Base-by-base conservation (phyloP, 2,113 vertebrate genomes). In the Machaerirhynchus nigripectus region DNA sequence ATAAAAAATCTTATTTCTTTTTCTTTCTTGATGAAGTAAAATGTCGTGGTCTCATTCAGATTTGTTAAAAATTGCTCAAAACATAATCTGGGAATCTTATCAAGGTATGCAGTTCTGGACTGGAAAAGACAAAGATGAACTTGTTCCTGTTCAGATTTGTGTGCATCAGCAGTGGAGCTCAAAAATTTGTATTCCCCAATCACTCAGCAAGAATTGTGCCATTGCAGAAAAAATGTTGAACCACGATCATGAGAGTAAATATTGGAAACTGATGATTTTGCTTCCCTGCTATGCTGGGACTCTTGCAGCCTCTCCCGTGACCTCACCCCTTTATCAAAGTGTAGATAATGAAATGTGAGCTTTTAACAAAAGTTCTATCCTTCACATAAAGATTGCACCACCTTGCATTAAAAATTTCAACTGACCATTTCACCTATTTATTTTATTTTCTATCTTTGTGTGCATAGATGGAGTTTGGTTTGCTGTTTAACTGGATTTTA, bases 21-120 rank as follows among this genome's bases (percentile, higher is more conserved):
- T 75, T 47, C 37, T 35, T 85, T 76, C 40, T 52, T 16, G 11
- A 20, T 67, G 5, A 46, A 46, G 3, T 31, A 56, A 75, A 59
- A 63, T 10, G 7, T 61, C 28, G 15, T 1, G 0, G 7, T 46
- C 0, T 46, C 0, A 1, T 21, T 60, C 33, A 64, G 8, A 59
- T 55, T 63, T 71, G 2, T 76, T 59, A n/a, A 76, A 57, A 56
- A 23, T 7, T 26, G 2, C 8, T 69, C 11, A 50, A 47, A 78
- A 77, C 47, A 44, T 13, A 11, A 39, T 27, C 17, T 7, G 1
- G 42, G 15, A 68, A 44, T 4, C 0, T 80, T 60, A 26, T 46
- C 14, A 18, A 37, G 17, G 11, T 52, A 5, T 28, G 3, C 6
- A 59, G 16, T 69, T 91, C 47, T 55, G 35, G 49, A 57, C 31